Evolutionary conservation across 2,888 invertebrate species (phyloP), one percentile per base, ranked within the genome.

Genomic region (Eristalis pertinax): DNA sequence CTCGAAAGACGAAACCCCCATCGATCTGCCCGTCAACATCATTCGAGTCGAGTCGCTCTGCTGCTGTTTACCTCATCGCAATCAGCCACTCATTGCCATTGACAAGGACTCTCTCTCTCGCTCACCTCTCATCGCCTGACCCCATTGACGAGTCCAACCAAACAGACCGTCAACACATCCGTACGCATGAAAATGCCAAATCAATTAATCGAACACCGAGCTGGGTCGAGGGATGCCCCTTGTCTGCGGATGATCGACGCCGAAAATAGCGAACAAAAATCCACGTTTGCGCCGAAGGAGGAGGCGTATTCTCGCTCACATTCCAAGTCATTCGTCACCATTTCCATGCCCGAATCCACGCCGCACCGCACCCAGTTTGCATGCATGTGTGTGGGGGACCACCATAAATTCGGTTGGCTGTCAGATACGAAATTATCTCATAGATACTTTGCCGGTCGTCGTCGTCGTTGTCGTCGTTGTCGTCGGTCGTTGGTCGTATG

Each of bases 381-480:
- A 63, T 43, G 70, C 70, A 74, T 60, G 60, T 60, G 24, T 60
- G 60, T 60, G 26, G 2, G 60, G 15, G 7, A 2, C 5, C 86
- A 83, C 83, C 70, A 83, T 86, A 86, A 86, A 86, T 86, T 81
- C 83, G 70, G 78, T 65, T 83, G 70, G 70, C 78, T 86, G 83
- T 86, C 83, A 83, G 78, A 86, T 79, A 86, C 70, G 70, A 78
- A 78, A 86, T 86, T 82, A 86, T 86, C 83, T 83, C 78, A 83
- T 70, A 67, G 74, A 83, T 63, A 79, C 68, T 83, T 79, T 75
- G 26, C 67, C 70, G 72, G 77, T 70, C 32, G 58, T 32, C 74
- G 73, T 62, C 76, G 73, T 62, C 76, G 73, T 70, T 24, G 58
- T 32, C n/a, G n/a, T n/a, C n/a, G n/a, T n/a, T n/a, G 73, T 62